Base-by-base conservation (phyloP, 2,113 vertebrate species). In the Passer montanus region DNA sequence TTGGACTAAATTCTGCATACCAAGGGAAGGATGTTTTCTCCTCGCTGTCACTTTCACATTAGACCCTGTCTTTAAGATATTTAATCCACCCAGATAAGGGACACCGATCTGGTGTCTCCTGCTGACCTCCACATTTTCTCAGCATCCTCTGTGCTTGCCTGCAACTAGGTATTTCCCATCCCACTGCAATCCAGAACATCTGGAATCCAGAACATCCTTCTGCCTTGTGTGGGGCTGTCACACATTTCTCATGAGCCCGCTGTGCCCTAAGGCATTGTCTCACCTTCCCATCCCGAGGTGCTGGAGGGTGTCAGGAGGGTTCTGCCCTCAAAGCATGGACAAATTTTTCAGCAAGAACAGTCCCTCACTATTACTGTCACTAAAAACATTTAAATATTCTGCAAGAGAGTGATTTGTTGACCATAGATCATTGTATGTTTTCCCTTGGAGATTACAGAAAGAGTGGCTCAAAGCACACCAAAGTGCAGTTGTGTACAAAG, bases 161-260 rank as follows among this genome's bases (percentile, higher is more conserved):
- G 24, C 22, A 88, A 2, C 22, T 11, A 14, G 2, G 0, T 37
- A 7, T 24, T 31, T 44, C 35, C 35, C 26, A 47, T 21, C 30
- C 21, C 2, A 1, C 0, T 63, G 37, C 41, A 19, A 30, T 41
- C 47, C 20, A 62, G 35, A 27, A 9, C 31, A 41, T 53, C 47
- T 39, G 39, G 39, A 19, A 30, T 41, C 47, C 20, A 62, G 35
- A 24, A 9, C 31, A 41, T 58, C 52, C 23, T 53, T 35, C 30
- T 63, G 11, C 39, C 31, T 24, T 7, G 1, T 5, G 4, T 4
- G 5, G 53, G 15, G 43, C n/a, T 31, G 9, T 9, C 37, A 19
- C 2, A 0, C 0, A 0, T n/a, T 76, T 41, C 26, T 33, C 47
- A 46, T 3, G 18, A 74, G 7, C 21, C 22, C 62, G 7, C 30